These are phyloP conservation scores for Protomyctophum bolini DNA, from an alignment of 2,113 vertebrate species.

Conservation along the genomic window DNA sequence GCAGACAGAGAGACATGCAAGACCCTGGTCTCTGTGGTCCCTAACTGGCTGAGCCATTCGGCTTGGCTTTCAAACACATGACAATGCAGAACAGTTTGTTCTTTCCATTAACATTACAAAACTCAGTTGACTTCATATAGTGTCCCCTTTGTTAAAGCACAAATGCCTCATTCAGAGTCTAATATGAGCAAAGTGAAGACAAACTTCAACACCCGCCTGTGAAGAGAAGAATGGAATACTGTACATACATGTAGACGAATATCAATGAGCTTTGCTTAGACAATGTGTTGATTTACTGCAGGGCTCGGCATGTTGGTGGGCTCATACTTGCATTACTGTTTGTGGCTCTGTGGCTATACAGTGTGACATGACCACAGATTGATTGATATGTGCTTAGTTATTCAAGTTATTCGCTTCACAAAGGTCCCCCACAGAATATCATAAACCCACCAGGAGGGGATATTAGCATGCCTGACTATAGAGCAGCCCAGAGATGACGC, in stretches of 20 bases:
- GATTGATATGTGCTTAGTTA: background rate
- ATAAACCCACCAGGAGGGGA: conserved; percentile 11
- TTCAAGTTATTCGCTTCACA: conserved; percentile 6
- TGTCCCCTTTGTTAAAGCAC: conserved; percentile 21
- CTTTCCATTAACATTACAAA: conserved; percentile 13
- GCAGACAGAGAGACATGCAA: background rate
- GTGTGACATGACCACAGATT: no score
- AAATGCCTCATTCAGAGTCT: conserved; percentile 28
- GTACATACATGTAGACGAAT: conserved; percentile 32
- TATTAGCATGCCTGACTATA: background rate
- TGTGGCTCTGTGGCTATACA: background rate
- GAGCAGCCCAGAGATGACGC: no score
- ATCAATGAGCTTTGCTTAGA: conserved; percentile 2
- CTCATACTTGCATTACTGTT: background rate
- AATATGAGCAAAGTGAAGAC: conserved; percentile 1
- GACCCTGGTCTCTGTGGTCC: background rate
- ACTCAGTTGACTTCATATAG: conserved; percentile 31
- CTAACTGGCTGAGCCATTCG: no score
- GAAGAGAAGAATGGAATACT: conserved; percentile 8
- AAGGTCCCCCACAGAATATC: conserved; percentile 15
- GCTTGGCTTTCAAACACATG: no score
- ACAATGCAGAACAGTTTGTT: no score
- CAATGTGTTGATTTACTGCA: conserved; percentile 33
- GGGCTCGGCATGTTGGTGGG: conserved; percentile 20
- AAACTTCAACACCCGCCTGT: background rate